Base-by-base conservation (phyloP, 2,797 vertebrate genomes). In the Oryzias sinensis region DNA sequence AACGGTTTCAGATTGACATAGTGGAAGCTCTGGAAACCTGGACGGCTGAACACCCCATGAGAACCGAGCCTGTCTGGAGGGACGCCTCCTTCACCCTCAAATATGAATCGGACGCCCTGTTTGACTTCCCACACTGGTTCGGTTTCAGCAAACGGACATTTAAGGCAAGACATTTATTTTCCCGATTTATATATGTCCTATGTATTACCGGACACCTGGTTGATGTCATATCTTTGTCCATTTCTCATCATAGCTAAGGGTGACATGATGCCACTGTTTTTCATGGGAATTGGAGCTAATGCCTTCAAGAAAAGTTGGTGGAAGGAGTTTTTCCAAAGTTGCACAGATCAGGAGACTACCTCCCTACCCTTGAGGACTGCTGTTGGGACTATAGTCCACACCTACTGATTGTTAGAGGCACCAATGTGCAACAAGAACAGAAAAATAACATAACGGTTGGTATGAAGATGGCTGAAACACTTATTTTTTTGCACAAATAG, bases 41-140 rank as follows among this genome's bases (percentile, higher is more conserved):
- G 78, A 60, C 70, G 4, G 53, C 17, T 15, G 57, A 71, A 58
- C 50, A 70, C 1, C 9, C 2, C 5, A n/a, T 16, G 4, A 59
- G 56, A 14, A 51, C 55, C 14, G 56, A 56, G 27, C 71, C 69
- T 0, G 56, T 66, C 14, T 90, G 87, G 89, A 79, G 16, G 43
- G 68, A 87, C 6, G 53, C 83, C 46, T 70, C 56, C 53, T 88
- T 91, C 64, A 85, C 81, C 17, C 76, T 91, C 1, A 89, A 87
- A 49, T 91, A 91, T 46, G 70, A 67, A 40, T 84, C 89, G 0
- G 87, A 90, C 0, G 87, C 87, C 11, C 78, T 90, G 7, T 91
- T 91, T 51, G 90, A 91, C 73, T 80, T 91, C 63, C 69, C 87
- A 1, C 67, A 86, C 71, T 89, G 84, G 86, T 79, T 91, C 22